Evolutionary conservation across 2,888 invertebrate species (phyloP), one percentile per base, ranked within the genome.

Genomic region (Muschampia plurimacula): DNA sequence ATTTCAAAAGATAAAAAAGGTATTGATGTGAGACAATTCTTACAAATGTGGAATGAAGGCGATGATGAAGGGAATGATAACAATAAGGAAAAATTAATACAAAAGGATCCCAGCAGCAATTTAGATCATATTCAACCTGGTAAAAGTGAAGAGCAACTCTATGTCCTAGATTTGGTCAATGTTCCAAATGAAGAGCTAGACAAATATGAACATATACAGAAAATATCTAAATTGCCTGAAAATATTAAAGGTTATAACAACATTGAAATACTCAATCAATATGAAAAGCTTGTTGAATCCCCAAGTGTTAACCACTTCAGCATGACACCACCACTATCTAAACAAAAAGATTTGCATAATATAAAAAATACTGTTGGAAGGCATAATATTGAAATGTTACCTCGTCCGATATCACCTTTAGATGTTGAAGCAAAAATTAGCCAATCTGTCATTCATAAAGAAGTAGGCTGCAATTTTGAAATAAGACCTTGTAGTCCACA

Each of bases 401-500:
- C 88, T n/a, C 86, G 94, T 55, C 89, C 94, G 52, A 70, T 92
- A 39, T 94, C 94, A 52, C 94, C 94, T 72, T 84, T 94, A 76
- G 95, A 95, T 84, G 95, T 95, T 52, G 95, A 95, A 85, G 86
- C 94, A 63, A 95, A 95, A 86, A 95, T 95, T 79, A 95, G 93
- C 79, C 95, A 95, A 77, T 95, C 95, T 12, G 89, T 95, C 36
- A 95, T 95, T 76, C 94, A 94, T 77, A 95, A 95, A 85, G 95
- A 95, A 80, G 95, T 95, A 67, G 93, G 94, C 41, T 95, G 94
- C 80, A 95, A 95, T 82, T 95, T 94, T 87, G 95, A 95, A 87
- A 94, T 95, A 75, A 93, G 89, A 76, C 95, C 94, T 39, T 95
- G 94, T 78, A 95, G 94, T 83, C 95, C 95, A 69, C 89, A 92